Evolutionary conservation across 2,797 vertebrate species (phyloP).

Genomic region (Fratercula arctica): DNA sequence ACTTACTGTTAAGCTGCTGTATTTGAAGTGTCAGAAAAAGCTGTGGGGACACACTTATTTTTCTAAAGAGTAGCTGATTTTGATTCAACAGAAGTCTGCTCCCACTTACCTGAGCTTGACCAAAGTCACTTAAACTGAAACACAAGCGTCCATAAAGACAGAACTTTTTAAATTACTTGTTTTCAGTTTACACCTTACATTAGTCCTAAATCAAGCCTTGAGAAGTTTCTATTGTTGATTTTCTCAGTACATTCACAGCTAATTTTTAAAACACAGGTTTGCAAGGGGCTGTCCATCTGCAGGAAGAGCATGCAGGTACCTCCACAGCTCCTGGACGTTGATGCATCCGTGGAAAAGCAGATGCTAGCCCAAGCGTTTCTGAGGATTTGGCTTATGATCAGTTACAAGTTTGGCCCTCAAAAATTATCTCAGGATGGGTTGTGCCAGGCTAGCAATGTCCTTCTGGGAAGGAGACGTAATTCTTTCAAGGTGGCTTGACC

Average conservation of each 20-base stretch:
- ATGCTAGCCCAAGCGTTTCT: neutral
- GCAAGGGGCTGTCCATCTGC: neutral
- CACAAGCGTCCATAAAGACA: neutral
- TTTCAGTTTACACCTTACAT: neutral
- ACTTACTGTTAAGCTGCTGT: neutral
- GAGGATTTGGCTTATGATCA: neutral
- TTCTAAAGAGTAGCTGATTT: neutral
- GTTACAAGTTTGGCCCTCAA: neutral
- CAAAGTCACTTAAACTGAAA: neutral
- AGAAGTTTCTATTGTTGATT: neutral
- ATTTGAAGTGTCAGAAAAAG: neutral
- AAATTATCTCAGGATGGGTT: neutral
- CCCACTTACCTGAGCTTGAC: neutral
- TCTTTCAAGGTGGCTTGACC: neutral
- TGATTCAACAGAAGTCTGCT: neutral
- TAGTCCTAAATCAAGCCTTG: neutral
- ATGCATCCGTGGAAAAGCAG: neutral
- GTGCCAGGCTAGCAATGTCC: neutral
- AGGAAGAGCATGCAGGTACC: neutral
- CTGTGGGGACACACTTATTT: neutral
- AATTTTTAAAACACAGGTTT: neutral
- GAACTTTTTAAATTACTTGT: neutral
- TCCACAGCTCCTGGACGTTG: neutral
- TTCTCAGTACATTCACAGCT: neutral
- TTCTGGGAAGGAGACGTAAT: neutral